Conservation (phyloP, 35 echinoderm and acorn worm genomes). For the Lytechinus variegatus region DNA sequence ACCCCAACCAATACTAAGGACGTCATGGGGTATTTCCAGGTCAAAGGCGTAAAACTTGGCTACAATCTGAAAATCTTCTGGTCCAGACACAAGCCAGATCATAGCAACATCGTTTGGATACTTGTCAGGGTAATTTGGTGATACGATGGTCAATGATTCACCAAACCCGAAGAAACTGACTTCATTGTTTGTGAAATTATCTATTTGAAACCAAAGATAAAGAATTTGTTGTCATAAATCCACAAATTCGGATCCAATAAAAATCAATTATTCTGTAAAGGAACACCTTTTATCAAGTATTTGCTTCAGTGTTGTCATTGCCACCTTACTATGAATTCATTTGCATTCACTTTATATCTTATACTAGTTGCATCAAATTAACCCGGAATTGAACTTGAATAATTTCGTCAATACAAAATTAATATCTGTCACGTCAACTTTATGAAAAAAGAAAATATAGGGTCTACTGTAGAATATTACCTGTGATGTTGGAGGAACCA, state of each 20-base stretch:
- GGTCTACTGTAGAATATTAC: background rate
- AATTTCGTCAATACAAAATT: too few species aligned
- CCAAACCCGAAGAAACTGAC: background rate
- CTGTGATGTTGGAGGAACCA: background rate
- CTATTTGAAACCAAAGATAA: background rate
- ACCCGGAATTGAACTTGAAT: too few species aligned
- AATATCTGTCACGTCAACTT: too few species aligned
- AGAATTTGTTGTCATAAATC: background rate
- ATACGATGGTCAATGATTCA: background rate
- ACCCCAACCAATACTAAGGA: background rate
- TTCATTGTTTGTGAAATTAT: background rate
- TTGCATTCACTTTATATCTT: too few species aligned
- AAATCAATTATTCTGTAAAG: too few species aligned
- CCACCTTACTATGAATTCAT: too few species aligned
- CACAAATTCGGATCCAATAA: too few species aligned
- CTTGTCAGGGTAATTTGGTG: background rate
- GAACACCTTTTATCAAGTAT: too few species aligned
- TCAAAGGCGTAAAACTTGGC: slow-evolving; percentile 6
- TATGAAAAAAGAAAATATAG: too few species aligned
- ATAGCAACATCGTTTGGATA: background rate
- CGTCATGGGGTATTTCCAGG: background rate
- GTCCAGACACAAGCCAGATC: background rate
- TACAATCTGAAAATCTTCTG: background rate
- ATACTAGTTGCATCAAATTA: too few species aligned
- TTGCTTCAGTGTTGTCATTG: too few species aligned